These are phyloP conservation scores for Ctenomys sociabilis DNA, from an alignment of 2,113 vertebrate species.

Conservation along the genomic window DNA sequence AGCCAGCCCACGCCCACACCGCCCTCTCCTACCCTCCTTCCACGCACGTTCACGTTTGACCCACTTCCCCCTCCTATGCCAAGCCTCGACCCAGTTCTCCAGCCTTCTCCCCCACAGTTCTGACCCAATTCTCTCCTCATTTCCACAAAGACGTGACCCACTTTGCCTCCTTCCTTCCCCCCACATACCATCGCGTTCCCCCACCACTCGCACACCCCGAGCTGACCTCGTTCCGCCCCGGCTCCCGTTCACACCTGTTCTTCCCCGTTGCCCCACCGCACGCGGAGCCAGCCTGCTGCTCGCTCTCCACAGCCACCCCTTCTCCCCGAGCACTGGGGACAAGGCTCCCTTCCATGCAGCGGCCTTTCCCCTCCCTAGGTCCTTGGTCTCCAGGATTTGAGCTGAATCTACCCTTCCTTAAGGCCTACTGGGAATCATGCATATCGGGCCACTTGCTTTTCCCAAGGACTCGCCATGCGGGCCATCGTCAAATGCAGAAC, in stretches of 20 bases:
- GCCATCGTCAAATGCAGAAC: slow-evolving; percentile 19
- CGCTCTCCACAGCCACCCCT: neutral
- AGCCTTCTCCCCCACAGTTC: slow-evolving; percentile 84
- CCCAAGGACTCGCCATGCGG: slow-evolving; percentile 55
- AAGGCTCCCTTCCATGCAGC: neutral
- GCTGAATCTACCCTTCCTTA: neutral
- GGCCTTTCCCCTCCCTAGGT: neutral
- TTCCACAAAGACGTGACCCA: slow-evolving; percentile 82
- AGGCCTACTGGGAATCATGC: neutral
- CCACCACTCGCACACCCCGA: slow-evolving; percentile 57
- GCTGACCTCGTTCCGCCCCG: slow-evolving; percentile 65
- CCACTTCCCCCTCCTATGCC: slow-evolving; percentile 65
- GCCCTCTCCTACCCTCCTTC: slow-evolving; percentile 50
- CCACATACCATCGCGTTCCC: slow-evolving; percentile 64
- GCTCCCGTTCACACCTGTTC: slow-evolving; percentile 61
- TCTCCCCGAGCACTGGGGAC: neutral
- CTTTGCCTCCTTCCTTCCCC: slow-evolving; percentile 75
- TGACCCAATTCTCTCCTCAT: slow-evolving; percentile 81
- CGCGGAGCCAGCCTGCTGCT: neutral
- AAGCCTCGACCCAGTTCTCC: slow-evolving; percentile 81
- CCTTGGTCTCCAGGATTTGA: neutral
- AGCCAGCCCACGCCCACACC: neutral
- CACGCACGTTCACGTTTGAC: slow-evolving; percentile 61
- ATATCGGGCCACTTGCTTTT: neutral
- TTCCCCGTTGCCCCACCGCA: neutral